Evolutionary conservation across 2,113 vertebrate species (phyloP).

Genomic region (Azemiops feae): DNA sequence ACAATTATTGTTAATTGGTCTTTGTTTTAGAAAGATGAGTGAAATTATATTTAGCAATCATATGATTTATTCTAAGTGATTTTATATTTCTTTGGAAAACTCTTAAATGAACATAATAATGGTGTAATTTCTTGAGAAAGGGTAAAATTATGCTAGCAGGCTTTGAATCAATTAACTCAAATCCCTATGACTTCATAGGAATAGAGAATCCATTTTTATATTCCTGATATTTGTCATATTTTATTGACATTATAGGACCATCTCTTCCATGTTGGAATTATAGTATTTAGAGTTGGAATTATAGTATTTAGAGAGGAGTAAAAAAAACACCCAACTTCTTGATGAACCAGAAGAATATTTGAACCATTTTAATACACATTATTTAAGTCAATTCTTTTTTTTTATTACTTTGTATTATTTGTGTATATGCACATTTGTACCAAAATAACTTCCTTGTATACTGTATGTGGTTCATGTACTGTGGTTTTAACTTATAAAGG

Average conservation of each 20-base stretch:
- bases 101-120: not conserved
- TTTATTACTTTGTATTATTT: not conserved
- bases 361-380: not conserved
- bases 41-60: not conserved
- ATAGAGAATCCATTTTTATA: not conserved
- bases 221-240: not conserved
- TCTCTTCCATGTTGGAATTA: not conserved
- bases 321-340: not conserved
- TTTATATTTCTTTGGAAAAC: not conserved
- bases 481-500: not conserved
- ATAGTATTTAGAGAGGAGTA: not conserved
- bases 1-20: not conserved
- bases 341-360: not conserved
- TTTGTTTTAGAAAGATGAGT: not conserved
- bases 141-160: not conserved
- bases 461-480: not conserved
- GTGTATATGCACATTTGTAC: not conserved
- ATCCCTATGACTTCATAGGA: not conserved
- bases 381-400: not conserved
- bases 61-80: not conserved
- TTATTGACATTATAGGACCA: not conserved
- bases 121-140: not conserved
- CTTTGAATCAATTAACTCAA: not conserved
- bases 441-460: not conserved
- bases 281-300: not conserved